Evolutionary conservation across 2,888 invertebrate species (phyloP).

Genomic region (Pseudococcus jackbeardsleyi): DNA sequence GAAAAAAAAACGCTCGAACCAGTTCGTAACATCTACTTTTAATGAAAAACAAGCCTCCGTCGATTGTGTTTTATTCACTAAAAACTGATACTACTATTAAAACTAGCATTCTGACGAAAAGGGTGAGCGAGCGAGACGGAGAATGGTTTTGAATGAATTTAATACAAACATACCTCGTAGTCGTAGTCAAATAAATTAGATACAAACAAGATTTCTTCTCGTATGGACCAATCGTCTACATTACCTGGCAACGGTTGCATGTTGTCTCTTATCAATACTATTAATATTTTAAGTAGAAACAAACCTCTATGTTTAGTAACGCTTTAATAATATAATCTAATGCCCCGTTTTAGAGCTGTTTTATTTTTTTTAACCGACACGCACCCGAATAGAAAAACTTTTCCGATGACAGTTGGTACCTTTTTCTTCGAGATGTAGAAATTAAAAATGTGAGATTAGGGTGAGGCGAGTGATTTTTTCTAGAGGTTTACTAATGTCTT

Average conservation of each 20-base stretch:
- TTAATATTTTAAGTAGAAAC: slow-evolving; percentile 62
- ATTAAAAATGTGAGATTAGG: neutral
- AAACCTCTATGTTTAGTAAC: slow-evolving; percentile 58
- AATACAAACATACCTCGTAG: slow-evolving; percentile 61
- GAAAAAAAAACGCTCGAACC: slow-evolving; percentile 3
- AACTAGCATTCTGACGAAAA: slow-evolving; percentile 28
- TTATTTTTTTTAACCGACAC: neutral
- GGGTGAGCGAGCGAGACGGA: neutral
- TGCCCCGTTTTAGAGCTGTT: neutral
- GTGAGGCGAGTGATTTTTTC: neutral
- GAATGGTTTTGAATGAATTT: slow-evolving; percentile 58
- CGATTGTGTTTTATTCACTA: slow-evolving; percentile 38
- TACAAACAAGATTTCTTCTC: slow-evolving; percentile 58
- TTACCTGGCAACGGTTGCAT: slow-evolving; percentile 58
- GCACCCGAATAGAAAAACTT: slow-evolving; percentile 15
- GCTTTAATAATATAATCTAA: slow-evolving; percentile 56
- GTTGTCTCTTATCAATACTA: slow-evolving; percentile 63
- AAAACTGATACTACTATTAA: neutral
- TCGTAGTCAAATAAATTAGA: slow-evolving; percentile 61
- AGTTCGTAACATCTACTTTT: slow-evolving; percentile 19
- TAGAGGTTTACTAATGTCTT: neutral
- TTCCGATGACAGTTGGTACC: neutral
- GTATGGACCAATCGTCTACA: slow-evolving; percentile 59
- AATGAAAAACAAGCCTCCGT: slow-evolving; percentile 46
- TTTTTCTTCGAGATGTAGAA: neutral